phyloP scores from a whole-genome alignment of 2,797 vertebrate species.

The Spea hammondii region DNA sequence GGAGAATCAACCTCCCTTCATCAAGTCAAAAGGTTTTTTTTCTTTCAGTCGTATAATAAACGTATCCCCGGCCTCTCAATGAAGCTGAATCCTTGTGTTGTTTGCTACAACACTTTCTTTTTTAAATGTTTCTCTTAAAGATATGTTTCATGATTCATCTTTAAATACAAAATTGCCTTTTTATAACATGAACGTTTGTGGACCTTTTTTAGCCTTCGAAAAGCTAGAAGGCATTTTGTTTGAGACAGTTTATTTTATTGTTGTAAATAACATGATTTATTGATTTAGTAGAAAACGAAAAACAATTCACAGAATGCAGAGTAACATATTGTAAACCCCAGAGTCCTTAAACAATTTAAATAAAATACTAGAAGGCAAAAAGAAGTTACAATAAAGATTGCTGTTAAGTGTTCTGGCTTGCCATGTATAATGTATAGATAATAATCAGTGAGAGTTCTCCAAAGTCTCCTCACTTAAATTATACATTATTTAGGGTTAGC shows the following conservation, averaged over 20 bases:
- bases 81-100: slow-evolving; percentile 2
- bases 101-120: background rate
- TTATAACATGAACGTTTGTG: slow-evolving; percentile 17
- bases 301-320: slow-evolving; percentile 15
- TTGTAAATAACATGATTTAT: slow-evolving; percentile 46
- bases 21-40: too few species aligned
- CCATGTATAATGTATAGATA: too few species aligned
- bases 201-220: slow-evolving; percentile 36
- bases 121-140: background rate
- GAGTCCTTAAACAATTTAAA: slow-evolving; percentile 18
- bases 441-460: too few species aligned
- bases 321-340: slow-evolving; percentile 26
- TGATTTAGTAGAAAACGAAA: slow-evolving; percentile 45
- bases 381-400: slow-evolving; percentile 30
- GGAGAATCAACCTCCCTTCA: too few species aligned
- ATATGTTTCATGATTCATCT: slow-evolving; percentile 17
- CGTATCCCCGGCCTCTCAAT: background rate
- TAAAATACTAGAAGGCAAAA: slow-evolving; percentile 25
- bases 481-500: too few species aligned
- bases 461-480: too few species aligned
- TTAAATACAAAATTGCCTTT: slow-evolving; percentile 31
- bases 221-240: slow-evolving; percentile 33
- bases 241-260: slow-evolving; percentile 31
- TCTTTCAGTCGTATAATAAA: too few species aligned
- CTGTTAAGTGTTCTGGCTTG: background rate